Evolutionary conservation across 2,113 vertebrate species (phyloP).

Genomic region (Argyrosomus japonicus): DNA sequence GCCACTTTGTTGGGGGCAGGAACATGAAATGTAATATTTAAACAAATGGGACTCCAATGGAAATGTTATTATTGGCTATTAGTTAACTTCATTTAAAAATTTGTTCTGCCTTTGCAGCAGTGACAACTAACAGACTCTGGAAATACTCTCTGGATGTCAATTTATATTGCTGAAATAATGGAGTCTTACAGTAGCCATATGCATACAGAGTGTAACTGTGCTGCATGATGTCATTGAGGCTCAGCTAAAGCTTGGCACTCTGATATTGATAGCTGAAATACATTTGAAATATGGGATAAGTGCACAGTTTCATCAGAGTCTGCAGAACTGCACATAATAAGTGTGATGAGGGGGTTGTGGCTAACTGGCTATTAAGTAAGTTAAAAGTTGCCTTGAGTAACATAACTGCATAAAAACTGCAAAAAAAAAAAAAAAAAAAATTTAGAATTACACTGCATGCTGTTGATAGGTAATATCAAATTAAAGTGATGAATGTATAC

Average conservation of each 20-base stretch:
- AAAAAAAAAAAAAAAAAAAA: no score
- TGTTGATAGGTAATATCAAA: constrained; percentile 12
- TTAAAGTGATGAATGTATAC: constrained; percentile 17
- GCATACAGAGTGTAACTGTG: not conserved
- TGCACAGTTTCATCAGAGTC: constrained; percentile 6
- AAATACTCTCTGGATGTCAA: constrained; percentile 7
- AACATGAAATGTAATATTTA: constrained; percentile 35
- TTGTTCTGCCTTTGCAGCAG: not conserved
- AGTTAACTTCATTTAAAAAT: constrained; percentile 12
- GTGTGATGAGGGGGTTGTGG: not conserved
- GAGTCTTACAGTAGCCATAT: constrained; percentile 10
- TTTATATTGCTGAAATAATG: not conserved
- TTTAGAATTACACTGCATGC: not conserved
- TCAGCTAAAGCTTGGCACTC: constrained; percentile 10
- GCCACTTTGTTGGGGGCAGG: constrained; percentile 47
- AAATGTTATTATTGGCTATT: constrained; percentile 33
- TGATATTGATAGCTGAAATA: constrained; percentile 50
- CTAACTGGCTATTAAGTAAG: not conserved
- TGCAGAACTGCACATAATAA: constrained; percentile 18
- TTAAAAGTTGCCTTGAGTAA: not conserved
- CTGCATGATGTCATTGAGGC: constrained; percentile 52
- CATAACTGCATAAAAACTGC: no score
- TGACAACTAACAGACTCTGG: not conserved
- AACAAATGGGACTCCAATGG: constrained; percentile 29
- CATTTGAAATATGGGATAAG: constrained; percentile 21